Evolutionary conservation across 2,113 vertebrate genomes (phyloP), one percentile per base, ranked within the genome.

Genomic region (Varanus salvator): DNA sequence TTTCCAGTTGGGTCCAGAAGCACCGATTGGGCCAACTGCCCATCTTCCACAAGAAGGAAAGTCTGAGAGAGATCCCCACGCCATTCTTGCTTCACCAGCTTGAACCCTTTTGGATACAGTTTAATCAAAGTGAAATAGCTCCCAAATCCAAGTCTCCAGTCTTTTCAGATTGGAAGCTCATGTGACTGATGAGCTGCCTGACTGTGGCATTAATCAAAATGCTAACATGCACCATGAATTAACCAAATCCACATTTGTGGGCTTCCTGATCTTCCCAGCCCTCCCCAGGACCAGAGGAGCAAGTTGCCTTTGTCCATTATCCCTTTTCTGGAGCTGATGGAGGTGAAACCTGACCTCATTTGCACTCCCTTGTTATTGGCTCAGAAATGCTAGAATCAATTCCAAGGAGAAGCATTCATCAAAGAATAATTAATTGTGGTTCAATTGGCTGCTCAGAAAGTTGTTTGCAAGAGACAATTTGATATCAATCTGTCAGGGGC

Each of bases 391-490:
- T 54, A 83, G 81, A 38, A 83, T 44, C 21, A 44, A 64, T 83
- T 83, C 81, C 81, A 83, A 83, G 57, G 81, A 34, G 57, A 83
- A 83, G n/a, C n/a, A 64, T 64, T 25, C 17, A 38, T 83, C 81
- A 83, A 76, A 88, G 86, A 60, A 9, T n/a, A 38, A 82, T 93
- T 89, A 92, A 92, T 81, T 52, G 31, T 92, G 84, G 80, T 64
- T 91, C 57, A 80, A 71, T 86, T 88, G 9, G 85, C 80, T 31
- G 86, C 80, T 85, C 29, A 91, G 54, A 78, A 69, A 25, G 3
- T 87, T 29, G 80, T 44, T 21, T 89, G 23, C n/a, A 52, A 75
- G 52, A 54, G 87, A 34, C 14, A 1, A 68, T 90, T 88, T 94
- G 90, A 60, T 34, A 81, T 0, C 78, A 68, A 87, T 92, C 82